Conservation (phyloP, 1,140 invertebrate species). For the Drosophila dunni region DNA sequence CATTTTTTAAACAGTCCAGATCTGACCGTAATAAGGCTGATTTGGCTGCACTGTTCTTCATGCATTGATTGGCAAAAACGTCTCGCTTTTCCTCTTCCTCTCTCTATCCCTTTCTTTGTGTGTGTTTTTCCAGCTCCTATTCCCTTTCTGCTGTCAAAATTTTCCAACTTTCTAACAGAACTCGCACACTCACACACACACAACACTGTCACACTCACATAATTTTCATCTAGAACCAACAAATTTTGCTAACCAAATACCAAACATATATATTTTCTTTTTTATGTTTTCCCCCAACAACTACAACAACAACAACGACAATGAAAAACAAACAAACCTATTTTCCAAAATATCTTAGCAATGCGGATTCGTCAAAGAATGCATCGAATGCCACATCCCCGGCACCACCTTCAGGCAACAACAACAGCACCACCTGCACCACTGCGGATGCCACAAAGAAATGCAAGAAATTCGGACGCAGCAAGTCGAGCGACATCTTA, state of each 20-base stretch:
- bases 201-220: too few relatives aligned
- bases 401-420: constrained; percentile 36
- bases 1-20: too few relatives aligned
- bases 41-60: constrained; percentile 29
- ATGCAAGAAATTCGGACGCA: constrained; percentile 85
- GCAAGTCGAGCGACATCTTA: constrained; percentile 89
- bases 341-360: constrained; percentile 50
- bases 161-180: constrained; percentile 33
- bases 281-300: constrained; percentile 63
- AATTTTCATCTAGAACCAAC: constrained; percentile 62
- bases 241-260: constrained; percentile 75
- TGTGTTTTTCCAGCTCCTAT: too few relatives aligned
- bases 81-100: constrained; percentile 6
- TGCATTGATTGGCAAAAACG: constrained; percentile 51
- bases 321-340: constrained; percentile 44
- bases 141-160: constrained; percentile 5
- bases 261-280: constrained; percentile 81
- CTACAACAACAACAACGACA: constrained; percentile 50
- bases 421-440: constrained; percentile 6
- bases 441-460: constrained; percentile 54
- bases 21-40: too few relatives aligned
- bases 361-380: constrained; percentile 68
- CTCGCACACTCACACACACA: constrained; percentile 22
- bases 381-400: constrained; percentile 56
- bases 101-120: constrained; percentile 19